Conservation (phyloP, 2,888 invertebrate genomes). For the Rapana venosa region DNA sequence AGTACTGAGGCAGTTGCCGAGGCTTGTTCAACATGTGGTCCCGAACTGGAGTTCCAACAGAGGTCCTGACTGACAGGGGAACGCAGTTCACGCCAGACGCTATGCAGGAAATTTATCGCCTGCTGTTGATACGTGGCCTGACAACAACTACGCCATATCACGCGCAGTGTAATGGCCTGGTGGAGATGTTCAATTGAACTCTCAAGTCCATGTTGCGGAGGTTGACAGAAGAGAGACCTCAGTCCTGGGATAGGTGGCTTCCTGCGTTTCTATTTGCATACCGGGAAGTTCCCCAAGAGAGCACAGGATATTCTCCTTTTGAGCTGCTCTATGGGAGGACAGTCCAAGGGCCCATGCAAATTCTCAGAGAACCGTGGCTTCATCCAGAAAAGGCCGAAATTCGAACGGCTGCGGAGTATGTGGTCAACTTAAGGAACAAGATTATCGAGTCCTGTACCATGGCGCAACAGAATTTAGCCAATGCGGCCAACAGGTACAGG, state of each 20-base stretch:
- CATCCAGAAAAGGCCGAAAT: not conserved
- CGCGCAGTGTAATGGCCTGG: no score
- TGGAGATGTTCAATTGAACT: no score
- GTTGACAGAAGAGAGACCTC: not conserved
- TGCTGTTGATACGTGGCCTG: conserved; percentile 32
- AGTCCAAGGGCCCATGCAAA: not conserved
- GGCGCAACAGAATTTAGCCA: not conserved
- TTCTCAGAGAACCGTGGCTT: not conserved
- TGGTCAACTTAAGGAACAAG: not conserved
- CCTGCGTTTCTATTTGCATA: not conserved
- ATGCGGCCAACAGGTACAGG: not conserved
- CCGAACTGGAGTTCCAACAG: conserved; percentile 51
- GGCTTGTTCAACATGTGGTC: conserved; percentile 52
- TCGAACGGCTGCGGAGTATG: not conserved
- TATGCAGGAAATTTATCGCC: conserved; percentile 49
- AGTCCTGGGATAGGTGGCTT: not conserved
- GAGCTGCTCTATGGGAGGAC: not conserved
- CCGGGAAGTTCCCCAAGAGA: not conserved
- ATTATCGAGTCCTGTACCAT: not conserved
- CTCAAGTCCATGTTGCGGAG: not conserved
- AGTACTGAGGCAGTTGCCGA: conserved; percentile 52
- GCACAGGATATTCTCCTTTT: not conserved
- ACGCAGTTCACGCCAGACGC: conserved; percentile 53
- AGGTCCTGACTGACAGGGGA: conserved; percentile 56
- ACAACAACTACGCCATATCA: conserved; percentile 34